Evolutionary conservation across 2,797 vertebrate genomes (phyloP).

Genomic region (Pangasius mekongensis): DNA sequence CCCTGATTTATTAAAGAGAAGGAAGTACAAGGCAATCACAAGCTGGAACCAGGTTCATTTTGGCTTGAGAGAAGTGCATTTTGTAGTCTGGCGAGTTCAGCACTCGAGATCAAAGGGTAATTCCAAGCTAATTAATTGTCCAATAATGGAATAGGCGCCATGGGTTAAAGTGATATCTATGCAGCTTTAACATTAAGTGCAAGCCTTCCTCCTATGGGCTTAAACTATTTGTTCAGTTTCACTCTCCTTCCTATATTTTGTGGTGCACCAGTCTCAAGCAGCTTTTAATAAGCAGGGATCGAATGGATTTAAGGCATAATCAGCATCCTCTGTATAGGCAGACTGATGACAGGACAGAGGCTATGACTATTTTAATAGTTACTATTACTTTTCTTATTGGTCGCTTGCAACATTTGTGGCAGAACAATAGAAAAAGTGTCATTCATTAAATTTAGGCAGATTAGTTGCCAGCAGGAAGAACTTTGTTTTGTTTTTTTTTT

Average conservation of each 20-base stretch:
- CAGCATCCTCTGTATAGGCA: background rate
- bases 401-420: background rate
- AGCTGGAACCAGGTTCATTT: background rate
- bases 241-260: slow-evolving; percentile 8
- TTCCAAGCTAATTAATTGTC: slow-evolving; percentile 75
- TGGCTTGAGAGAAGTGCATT: slow-evolving; percentile 15
- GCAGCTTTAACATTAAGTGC: slow-evolving; percentile 32
- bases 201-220: slow-evolving; percentile 19
- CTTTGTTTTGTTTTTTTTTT: background rate
- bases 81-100: slow-evolving; percentile 54
- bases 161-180: slow-evolving; percentile 42
- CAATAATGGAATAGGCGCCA: slow-evolving; percentile 38
- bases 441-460: background rate
- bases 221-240: background rate
- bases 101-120: slow-evolving; percentile 71
- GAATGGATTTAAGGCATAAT: background rate
- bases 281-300: background rate
- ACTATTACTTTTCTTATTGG: background rate
- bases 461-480: background rate
- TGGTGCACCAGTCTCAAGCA: background rate
- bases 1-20: slow-evolving; percentile 22
- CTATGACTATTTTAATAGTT: background rate
- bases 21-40: slow-evolving; percentile 6
- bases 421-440: background rate
- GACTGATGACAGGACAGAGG: background rate